Percentiles rank a stretch among this genome's conserved stretches.
phyloP scores from a whole-genome alignment of 2,888 invertebrate genomes.

The Nowickia ferox region DNA sequence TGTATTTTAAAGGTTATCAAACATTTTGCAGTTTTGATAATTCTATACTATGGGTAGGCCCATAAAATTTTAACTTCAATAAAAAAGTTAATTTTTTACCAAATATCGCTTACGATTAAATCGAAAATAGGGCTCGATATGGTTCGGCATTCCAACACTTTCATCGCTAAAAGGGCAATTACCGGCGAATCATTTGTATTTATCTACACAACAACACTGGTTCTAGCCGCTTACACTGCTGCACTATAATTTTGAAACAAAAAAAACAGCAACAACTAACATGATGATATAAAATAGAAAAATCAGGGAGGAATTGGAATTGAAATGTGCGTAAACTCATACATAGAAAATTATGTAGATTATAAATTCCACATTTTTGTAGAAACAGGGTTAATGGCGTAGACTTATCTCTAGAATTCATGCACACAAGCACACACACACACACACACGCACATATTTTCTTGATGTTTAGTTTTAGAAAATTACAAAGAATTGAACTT shows the following conservation, averaged over 20 bases:
- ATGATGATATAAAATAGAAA: conserved; percentile 29
- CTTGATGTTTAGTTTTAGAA: conserved; percentile 2
- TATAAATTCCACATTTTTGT: not conserved
- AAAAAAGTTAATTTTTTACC: no score
- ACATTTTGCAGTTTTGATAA: no score
- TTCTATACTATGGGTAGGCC: no score
- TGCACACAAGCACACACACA: not conserved
- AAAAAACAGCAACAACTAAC: conserved; percentile 5
- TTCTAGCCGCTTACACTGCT: conserved; percentile 20
- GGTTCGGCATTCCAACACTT: no score
- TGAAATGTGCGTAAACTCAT: conserved; percentile 51
- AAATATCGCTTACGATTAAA: no score
- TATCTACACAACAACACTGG: not conserved
- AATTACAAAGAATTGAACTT: conserved; percentile 14
- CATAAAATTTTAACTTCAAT: no score
- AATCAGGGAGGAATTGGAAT: conserved; percentile 69
- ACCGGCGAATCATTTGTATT: no score
- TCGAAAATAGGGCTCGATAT: no score
- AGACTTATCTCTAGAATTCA: conserved; percentile 18
- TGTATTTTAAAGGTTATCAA: no score
- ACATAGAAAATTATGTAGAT: not conserved
- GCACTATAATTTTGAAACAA: not conserved
- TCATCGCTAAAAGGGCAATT: no score
- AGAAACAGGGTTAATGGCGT: conserved; percentile 44
- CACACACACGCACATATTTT: not conserved